Evolutionary conservation across 1,140 invertebrate genomes (phyloP).

Genomic region (Drosophila pallidifrons): DNA sequence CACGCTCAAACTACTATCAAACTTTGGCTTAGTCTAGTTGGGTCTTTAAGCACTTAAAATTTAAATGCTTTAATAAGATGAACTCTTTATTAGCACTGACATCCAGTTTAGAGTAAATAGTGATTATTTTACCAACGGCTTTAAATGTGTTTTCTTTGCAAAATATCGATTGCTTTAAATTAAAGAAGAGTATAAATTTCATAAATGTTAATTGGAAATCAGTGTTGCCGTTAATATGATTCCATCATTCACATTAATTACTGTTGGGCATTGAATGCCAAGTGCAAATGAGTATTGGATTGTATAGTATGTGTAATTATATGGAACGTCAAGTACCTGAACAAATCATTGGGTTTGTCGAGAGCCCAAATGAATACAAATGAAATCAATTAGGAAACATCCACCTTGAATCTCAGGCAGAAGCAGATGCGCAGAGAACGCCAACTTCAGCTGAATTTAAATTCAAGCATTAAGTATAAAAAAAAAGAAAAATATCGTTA

Average conservation of each 20-base stretch:
- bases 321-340: background rate
- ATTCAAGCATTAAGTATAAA: constrained; percentile 12
- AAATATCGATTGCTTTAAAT: background rate
- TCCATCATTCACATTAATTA: background rate
- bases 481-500: background rate
- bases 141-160: too few species aligned
- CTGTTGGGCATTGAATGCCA: background rate
- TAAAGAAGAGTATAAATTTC: background rate
- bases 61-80: background rate
- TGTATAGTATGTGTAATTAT: constrained; percentile 7
- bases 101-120: too few species aligned
- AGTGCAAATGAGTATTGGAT: background rate
- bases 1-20: background rate
- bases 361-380: constrained; percentile 53
- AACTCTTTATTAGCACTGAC: too few species aligned
- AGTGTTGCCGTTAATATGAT: background rate
- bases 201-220: background rate
- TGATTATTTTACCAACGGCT: too few species aligned
- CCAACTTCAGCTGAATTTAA: constrained; percentile 29
- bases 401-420: constrained; percentile 18
- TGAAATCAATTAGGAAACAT: constrained; percentile 55
- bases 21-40: background rate
- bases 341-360: constrained; percentile 37
- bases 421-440: constrained; percentile 18
- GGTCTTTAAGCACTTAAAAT: background rate